Conservation (phyloP, 2,113 vertebrate species). For the Donacobius atricapilla region DNA sequence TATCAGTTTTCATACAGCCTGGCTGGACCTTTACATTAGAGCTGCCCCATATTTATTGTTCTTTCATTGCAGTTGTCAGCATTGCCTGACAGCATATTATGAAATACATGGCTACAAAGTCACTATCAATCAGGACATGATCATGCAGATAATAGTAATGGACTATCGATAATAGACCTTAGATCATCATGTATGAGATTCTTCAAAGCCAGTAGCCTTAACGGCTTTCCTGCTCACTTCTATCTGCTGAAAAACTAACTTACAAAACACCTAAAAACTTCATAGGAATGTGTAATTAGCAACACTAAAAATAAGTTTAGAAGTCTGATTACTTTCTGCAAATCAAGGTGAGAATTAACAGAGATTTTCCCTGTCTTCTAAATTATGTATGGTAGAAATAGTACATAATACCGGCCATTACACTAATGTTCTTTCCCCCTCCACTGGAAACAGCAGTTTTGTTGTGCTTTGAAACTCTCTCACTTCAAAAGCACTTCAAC, state of each 20-base stretch:
- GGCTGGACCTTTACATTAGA: conserved; percentile 80
- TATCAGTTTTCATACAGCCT: conserved; percentile 87
- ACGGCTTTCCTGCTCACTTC: conserved; percentile 50
- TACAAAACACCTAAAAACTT: conserved; percentile 11
- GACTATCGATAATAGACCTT: conserved; percentile 78
- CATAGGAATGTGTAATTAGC: not conserved
- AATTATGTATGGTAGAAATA: not conserved
- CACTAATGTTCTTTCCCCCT: not conserved
- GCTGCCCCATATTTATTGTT: conserved; percentile 82
- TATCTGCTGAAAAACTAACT: conserved; percentile 57
- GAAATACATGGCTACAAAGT: conserved; percentile 76
- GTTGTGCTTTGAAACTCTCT: conserved; percentile 66
- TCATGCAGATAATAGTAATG: conserved; percentile 80
- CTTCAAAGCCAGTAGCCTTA: conserved; percentile 67
- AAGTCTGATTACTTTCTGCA: not conserved
- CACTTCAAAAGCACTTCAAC: conserved; percentile 74
- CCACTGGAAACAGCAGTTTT: conserved; percentile 50
- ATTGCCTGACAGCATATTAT: conserved; percentile 82
- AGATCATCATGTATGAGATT: conserved; percentile 72
- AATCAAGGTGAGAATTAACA: conserved; percentile 9
- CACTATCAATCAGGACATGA: conserved; percentile 79
- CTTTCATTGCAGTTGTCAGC: conserved; percentile 85
- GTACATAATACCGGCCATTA: conserved; percentile 24
- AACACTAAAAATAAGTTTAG: not conserved
- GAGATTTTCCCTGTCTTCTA: not conserved